Conservation (phyloP, 2,888 invertebrate genomes). For the Keiferia lycopersicella region DNA sequence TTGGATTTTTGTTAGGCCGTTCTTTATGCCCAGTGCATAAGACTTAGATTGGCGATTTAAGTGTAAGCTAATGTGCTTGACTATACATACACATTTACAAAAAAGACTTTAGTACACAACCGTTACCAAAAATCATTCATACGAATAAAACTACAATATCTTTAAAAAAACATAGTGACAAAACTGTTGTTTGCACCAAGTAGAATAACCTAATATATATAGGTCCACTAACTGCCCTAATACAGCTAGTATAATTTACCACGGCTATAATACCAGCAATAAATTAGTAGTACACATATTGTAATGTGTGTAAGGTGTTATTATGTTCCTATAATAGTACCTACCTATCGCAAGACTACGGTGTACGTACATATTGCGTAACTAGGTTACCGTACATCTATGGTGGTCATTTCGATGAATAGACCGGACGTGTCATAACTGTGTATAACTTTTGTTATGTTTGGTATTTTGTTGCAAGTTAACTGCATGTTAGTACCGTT, state of each 20-base stretch:
- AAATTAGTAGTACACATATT: constrained; percentile 11
- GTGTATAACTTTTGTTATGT: neutral
- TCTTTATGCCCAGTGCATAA: no score
- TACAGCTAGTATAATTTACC: neutral
- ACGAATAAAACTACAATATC: no score
- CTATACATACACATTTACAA: no score
- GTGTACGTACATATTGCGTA: constrained; percentile 17
- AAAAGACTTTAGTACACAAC: no score
- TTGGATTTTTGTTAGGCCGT: no score
- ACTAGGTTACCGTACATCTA: constrained; percentile 20
- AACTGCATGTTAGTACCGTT: neutral
- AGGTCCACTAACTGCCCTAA: no score
- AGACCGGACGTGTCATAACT: constrained; percentile 13
- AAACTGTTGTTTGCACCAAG: no score
- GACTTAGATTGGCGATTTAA: no score
- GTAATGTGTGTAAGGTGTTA: constrained; percentile 23
- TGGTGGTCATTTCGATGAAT: constrained; percentile 22
- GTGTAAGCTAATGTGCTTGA: no score
- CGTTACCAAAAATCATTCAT: no score
- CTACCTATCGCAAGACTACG: constrained; percentile 1
- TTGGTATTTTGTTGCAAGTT: neutral
- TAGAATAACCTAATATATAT: no score
- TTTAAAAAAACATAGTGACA: no score
- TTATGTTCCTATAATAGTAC: constrained; percentile 4
- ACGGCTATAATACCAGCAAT: constrained; percentile 10